phyloP scores from a whole-genome alignment of 1,140 invertebrate genomes.

The Brachionus plicatilis region DNA sequence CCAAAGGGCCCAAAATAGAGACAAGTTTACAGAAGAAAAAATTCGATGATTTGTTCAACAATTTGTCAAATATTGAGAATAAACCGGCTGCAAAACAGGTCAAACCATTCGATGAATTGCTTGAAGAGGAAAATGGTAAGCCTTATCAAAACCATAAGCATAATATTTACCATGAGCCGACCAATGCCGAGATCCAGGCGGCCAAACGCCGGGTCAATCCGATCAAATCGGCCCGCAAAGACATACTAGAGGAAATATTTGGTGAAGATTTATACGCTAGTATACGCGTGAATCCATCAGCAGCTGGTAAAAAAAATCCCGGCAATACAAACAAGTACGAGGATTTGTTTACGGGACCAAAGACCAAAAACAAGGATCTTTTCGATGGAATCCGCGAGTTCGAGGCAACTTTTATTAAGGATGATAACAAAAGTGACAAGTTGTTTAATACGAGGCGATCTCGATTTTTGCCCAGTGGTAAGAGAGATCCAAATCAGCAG shows the following conservation, averaged over 20 bases:
- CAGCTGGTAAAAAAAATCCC: background rate
- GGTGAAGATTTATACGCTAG: conserved; percentile 18
- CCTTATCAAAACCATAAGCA: background rate
- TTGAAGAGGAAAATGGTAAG: conserved; percentile 6
- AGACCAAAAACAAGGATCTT: background rate
- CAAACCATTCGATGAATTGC: conserved; percentile 15
- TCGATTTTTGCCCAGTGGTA: conserved; percentile 28
- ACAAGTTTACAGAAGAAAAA: conserved; percentile 36
- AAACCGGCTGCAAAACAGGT: background rate
- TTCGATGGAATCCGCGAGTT: background rate
- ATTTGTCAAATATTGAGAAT: background rate
- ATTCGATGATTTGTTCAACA: conserved; percentile 36
- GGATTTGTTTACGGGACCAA: background rate
- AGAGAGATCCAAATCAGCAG: background rate
- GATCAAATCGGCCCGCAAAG: conserved; percentile 10
- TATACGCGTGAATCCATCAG: background rate
- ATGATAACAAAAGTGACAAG: conserved; percentile 24
- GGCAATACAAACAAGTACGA: background rate
- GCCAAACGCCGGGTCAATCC: background rate
- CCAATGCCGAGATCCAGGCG: background rate
- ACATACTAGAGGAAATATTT: conserved; percentile 24
- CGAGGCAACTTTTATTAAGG: conserved; percentile 12
- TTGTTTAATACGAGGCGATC: conserved; percentile 35
- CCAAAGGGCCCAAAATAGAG: background rate
- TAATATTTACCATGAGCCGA: background rate